Evolutionary conservation across 2,113 vertebrate genomes (phyloP).

Genomic region (Oreochromis niloticus): DNA sequence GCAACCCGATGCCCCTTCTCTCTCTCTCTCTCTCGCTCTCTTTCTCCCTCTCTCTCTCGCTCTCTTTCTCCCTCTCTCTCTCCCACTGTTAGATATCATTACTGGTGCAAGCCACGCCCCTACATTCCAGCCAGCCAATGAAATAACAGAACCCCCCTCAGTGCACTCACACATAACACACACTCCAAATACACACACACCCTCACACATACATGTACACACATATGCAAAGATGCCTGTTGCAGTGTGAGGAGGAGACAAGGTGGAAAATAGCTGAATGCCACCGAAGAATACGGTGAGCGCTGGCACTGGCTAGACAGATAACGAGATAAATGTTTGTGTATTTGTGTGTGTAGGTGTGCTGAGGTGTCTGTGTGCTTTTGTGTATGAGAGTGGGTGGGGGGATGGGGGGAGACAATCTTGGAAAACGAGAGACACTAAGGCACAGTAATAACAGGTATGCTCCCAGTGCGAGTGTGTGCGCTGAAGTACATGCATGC

Average conservation of each 20-base stretch:
- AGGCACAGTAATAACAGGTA: not conserved
- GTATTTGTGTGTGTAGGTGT: not conserved
- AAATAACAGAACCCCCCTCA: not conserved
- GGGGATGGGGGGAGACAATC: not conserved
- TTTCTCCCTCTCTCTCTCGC: not conserved
- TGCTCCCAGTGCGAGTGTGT: not conserved
- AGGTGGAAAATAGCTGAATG: not conserved
- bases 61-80: constrained; percentile 13
- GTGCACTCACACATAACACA: not conserved
- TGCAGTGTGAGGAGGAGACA: not conserved
- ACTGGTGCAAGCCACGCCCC: constrained; percentile 49
- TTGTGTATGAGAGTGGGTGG: not conserved
- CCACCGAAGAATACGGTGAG: not conserved
- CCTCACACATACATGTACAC: not conserved
- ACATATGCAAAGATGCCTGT: constrained; percentile 8
- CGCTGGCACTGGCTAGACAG: not conserved
- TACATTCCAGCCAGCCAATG: constrained; percentile 43
- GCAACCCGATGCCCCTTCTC: constrained; percentile 54
- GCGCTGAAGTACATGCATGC: not conserved
- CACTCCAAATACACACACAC: not conserved
- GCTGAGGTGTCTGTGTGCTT: not conserved
- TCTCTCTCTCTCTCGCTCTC: not conserved
- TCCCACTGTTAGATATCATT: constrained; percentile 57
- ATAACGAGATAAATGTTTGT: not conserved
- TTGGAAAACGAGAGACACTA: not conserved